Conservation (phyloP, 2,113 vertebrate species). For the Corythaeola cristata region DNA sequence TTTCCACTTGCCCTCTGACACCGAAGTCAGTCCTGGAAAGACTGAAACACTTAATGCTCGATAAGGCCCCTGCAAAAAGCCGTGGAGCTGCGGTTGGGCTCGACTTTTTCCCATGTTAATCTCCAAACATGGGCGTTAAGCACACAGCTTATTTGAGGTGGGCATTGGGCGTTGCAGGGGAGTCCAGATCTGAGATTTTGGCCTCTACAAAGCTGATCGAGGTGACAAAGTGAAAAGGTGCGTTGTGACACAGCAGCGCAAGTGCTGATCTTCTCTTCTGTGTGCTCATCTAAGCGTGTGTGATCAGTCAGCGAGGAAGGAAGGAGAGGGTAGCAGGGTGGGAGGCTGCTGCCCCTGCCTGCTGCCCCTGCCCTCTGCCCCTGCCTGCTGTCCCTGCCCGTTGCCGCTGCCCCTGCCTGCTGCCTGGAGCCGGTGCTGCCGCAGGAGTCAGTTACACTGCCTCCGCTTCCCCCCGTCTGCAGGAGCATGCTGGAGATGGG, state of each 20-base stretch:
- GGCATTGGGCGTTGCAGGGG: neutral
- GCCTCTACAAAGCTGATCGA: neutral
- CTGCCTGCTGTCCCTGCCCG: neutral
- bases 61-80: neutral
- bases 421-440: neutral
- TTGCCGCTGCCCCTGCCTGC: neutral
- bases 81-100: neutral
- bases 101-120: neutral
- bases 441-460: fast-evolving
- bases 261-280: neutral
- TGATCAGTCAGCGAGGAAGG: neutral
- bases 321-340: neutral
- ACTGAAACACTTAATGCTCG: neutral
- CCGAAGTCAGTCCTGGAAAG: neutral
- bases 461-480: neutral
- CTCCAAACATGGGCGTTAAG: neutral
- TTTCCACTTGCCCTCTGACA: neutral
- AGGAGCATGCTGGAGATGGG: neutral
- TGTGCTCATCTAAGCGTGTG: neutral
- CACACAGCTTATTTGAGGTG: neutral
- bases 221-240: neutral
- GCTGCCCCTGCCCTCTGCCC: too few relatives aligned
- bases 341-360: neutral
- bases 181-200: neutral
- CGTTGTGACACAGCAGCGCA: neutral